These are phyloP conservation scores for Eulemur rufifrons DNA, from an alignment of 2,113 vertebrate species.

Conservation along the genomic window DNA sequence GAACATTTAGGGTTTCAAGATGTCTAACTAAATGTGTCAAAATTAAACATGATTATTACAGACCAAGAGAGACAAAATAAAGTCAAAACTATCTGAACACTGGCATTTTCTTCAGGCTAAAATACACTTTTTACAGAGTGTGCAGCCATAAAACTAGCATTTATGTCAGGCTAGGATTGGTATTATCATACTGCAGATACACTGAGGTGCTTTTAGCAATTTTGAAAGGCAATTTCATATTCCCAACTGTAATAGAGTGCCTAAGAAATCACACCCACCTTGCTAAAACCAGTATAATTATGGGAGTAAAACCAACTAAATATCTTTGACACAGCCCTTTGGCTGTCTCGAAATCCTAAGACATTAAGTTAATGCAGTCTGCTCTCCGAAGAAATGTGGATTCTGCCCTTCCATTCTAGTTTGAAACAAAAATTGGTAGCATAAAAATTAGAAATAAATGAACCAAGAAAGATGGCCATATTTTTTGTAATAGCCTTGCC, in stretches of 20 bases:
- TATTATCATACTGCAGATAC: constrained; percentile 71
- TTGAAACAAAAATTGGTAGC: constrained; percentile 67
- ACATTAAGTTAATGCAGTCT: constrained; percentile 67
- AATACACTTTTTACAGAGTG: constrained; percentile 61
- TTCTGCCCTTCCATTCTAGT: constrained; percentile 61
- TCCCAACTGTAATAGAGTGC: constrained; percentile 67
- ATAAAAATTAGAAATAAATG: constrained; percentile 75
- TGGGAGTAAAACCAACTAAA: constrained; percentile 57
- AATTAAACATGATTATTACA: constrained; percentile 65
- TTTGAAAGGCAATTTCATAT: constrained; percentile 67
- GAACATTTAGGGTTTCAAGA: constrained; percentile 48
- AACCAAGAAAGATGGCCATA: constrained; percentile 59
- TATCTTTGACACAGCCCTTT: constrained; percentile 73
- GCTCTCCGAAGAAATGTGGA: constrained; percentile 63
- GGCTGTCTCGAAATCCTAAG: constrained; percentile 66
- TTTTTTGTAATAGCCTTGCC: constrained; percentile 64
- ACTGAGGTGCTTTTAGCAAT: constrained; percentile 68
- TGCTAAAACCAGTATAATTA: constrained; percentile 81
- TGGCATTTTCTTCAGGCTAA: constrained; percentile 67
- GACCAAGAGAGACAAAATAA: constrained; percentile 74
- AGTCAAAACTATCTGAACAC: constrained; percentile 57
- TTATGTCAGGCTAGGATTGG: constrained; percentile 69
- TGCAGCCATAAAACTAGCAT: constrained; percentile 66
- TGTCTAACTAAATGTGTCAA: constrained; percentile 51
- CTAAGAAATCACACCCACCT: constrained; percentile 77